A percentile compares a stretch with the other conserved stretches of the same genome.
Evolutionary conservation across 2,797 vertebrate species (phyloP).

Genomic region (Acestrorhynchus altus): DNA sequence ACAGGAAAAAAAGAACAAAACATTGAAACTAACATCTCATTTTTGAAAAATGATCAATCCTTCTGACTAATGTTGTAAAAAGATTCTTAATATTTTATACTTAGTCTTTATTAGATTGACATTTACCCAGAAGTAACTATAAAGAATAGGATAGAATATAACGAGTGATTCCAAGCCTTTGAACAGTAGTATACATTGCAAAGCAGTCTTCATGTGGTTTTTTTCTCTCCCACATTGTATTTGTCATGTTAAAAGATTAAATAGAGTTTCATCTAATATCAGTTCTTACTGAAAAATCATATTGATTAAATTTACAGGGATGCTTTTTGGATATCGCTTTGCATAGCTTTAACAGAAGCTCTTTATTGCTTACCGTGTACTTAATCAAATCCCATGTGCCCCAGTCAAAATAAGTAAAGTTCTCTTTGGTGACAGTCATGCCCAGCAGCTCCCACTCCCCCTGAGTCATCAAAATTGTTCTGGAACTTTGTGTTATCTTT

Average conservation of each 20-base stretch:
- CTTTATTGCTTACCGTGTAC: conserved; percentile 67
- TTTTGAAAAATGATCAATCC: too few species aligned
- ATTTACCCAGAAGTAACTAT: too few species aligned
- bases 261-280: not conserved
- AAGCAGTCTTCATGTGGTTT: too few species aligned
- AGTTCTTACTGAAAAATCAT: too few species aligned
- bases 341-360: not conserved
- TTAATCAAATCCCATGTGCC: conserved; percentile 62
- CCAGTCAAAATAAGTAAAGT: conserved; percentile 1
- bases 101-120: too few species aligned
- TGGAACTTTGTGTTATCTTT: conserved; percentile 69
- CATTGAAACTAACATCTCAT: too few species aligned
- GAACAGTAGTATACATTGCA: too few species aligned
- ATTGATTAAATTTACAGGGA: not conserved
- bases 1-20: too few species aligned
- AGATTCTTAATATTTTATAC: too few species aligned
- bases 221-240: not conserved
- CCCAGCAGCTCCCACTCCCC: conserved; percentile 78
- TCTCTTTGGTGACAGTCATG: conserved; percentile 52
- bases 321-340: not conserved
- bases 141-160: too few species aligned
- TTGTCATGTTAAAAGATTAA: not conserved
- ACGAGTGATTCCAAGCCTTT: too few species aligned
- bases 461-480: conserved; percentile 64
- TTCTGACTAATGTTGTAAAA: too few species aligned